Conservation (phyloP, 2,888 invertebrate genomes). For the Flexamia atlantica region DNA sequence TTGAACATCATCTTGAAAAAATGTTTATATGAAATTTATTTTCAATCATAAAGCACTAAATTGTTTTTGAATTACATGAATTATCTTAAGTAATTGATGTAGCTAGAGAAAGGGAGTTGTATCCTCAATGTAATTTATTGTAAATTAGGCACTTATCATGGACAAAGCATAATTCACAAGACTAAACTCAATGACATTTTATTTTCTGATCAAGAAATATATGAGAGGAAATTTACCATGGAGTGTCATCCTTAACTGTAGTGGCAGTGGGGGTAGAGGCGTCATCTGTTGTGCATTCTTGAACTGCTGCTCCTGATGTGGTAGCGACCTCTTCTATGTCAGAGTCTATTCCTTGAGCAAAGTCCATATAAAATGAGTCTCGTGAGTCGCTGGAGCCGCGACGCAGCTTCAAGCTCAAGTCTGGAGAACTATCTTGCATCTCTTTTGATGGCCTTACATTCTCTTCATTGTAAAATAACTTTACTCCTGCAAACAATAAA, state of each 20-base stretch:
- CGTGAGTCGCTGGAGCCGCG: constrained; percentile 92
- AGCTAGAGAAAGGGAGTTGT: too few species aligned
- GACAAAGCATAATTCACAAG: too few species aligned
- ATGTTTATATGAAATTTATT: too few species aligned
- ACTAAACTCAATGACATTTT: too few species aligned
- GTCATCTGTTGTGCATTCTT: constrained; percentile 67
- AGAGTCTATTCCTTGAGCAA: constrained; percentile 92
- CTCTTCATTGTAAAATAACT: not conserved
- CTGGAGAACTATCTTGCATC: constrained; percentile 89
- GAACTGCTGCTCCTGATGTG: constrained; percentile 73
- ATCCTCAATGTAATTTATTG: too few species aligned
- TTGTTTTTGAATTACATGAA: too few species aligned
- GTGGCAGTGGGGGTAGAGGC: constrained; percentile 69
- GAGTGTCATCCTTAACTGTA: constrained; percentile 68
- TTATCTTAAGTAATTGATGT: too few species aligned
- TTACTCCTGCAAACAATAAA: too few species aligned
- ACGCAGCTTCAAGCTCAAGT: constrained; percentile 90
- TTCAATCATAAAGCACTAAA: too few species aligned
- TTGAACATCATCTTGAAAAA: too few species aligned
- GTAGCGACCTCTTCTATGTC: constrained; percentile 91
- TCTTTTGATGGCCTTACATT: not conserved
- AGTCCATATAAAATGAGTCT: constrained; percentile 94
- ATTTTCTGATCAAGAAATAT: too few species aligned
- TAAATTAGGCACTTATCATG: too few species aligned
- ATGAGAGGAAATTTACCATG: constrained; percentile 64